Base-by-base conservation (phyloP, 2,113 vertebrate genomes). In the Caranx ignobilis region DNA sequence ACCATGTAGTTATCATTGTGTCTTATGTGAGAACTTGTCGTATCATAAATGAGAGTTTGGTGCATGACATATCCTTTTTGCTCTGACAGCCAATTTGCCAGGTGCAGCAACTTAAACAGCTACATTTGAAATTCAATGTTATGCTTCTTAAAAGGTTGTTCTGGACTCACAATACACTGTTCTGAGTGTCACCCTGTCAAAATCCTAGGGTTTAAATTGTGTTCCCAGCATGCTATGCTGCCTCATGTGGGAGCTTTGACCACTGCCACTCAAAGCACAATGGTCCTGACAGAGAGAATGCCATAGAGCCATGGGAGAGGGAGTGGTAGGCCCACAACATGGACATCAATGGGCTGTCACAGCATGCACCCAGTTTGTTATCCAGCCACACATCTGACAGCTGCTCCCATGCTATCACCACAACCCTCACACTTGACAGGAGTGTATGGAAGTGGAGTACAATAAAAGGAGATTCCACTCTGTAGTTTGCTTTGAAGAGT, bases 341-440 rank as follows among this genome's bases (percentile, higher is more conserved):
- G 21, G 85, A 71, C 77, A 71, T 89, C 77, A 77, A 52, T 45
- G 74, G 8, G 60, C 72, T 82, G 84, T 85, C 84, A 83, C 75
- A 77, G 56, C 21, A 0, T 37, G 66, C 43, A 35, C 45, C 60
- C 41, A 35, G 45, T 37, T 74, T 59, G 45, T 87, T 75, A 88
- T 87, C 79, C 79, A 59, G 55, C 41, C 77, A 59, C 62, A 66
- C 85, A 84, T 85, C 82, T 91, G 85, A 91, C 80, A 89, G 77
- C 81, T 59, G 63, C 63, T 83, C 68, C 77, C 84, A 74, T 21
- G 13, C 43, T 65, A 21, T 67, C 85, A 65, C 63, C 83, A 60
- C 6, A 52, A 60, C 54, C 54, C 71, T 78, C 81, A 62, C 37
- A 56, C 79, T 71, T 76, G 83, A 85, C 62, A 66, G 64, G 35